A percentile compares a stretch with the other conserved stretches of the same genome.
Conservation (phyloP, 2,797 vertebrate genomes). For the Eleutherodactylus coqui region DNA sequence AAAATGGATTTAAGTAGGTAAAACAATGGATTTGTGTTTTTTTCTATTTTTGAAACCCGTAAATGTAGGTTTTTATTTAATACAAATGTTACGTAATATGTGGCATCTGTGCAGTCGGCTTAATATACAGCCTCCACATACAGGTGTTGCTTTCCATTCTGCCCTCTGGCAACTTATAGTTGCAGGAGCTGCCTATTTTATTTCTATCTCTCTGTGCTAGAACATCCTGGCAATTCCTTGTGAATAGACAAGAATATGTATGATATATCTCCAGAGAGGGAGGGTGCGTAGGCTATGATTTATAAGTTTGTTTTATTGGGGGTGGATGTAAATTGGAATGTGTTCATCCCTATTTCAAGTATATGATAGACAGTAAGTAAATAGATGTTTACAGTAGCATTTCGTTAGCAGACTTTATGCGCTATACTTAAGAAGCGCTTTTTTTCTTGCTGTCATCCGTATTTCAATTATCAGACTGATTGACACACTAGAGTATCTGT, state of each 20-base stretch:
- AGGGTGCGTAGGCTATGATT: not conserved
- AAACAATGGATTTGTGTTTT: not conserved
- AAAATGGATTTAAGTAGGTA: constrained; percentile 8
- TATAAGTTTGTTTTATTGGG: not conserved
- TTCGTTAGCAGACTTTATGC: no score
- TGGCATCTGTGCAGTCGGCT: constrained; percentile 47
- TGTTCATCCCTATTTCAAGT: not conserved
- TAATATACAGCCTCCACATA: constrained; percentile 44
- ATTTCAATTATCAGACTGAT: no score
- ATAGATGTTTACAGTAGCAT: no score
- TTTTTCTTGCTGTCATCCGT: no score
- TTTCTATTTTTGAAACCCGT: constrained; percentile 3
- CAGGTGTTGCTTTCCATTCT: constrained; percentile 9
- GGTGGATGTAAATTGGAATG: not conserved
- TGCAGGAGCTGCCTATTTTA: constrained; percentile 36
- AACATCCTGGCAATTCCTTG: constrained; percentile 17
- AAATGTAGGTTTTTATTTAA: constrained; percentile 40
- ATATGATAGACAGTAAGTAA: not conserved
- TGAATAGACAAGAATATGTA: constrained; percentile 12
- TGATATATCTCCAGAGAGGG: not conserved
- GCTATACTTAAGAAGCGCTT: no score
- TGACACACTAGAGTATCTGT: no score
- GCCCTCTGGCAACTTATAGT: constrained; percentile 30
- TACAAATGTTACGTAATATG: constrained; percentile 49
- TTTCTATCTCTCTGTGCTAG: not conserved